Conservation (phyloP, 2,113 vertebrate genomes). For the Pluvianellus socialis region DNA sequence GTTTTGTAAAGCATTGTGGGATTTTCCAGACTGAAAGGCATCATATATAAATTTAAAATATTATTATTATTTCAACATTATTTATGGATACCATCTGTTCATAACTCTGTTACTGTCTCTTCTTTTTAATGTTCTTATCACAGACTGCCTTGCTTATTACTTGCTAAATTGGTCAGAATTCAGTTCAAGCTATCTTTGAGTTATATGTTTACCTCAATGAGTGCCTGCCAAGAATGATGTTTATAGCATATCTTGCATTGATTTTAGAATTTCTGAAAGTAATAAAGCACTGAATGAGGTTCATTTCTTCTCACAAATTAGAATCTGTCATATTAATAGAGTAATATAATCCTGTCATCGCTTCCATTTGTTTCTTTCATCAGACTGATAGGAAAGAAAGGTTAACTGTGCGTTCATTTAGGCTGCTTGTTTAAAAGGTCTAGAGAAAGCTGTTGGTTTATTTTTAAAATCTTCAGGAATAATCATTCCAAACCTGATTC, state of each 20-base stretch:
- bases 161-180: conserved; percentile 65
- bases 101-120: conserved; percentile 45
- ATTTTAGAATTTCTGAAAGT: conserved; percentile 66
- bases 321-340: conserved; percentile 60
- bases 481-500: background rate
- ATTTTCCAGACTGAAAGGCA: conserved; percentile 53
- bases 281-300: conserved; percentile 57
- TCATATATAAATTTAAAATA: conserved; percentile 63
- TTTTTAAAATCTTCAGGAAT: background rate
- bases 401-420: background rate
- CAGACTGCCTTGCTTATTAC: conserved; percentile 49
- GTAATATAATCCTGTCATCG: conserved; percentile 20
- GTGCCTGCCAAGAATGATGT: conserved; percentile 56
- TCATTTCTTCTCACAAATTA: conserved; percentile 67
- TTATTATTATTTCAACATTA: conserved; percentile 63
- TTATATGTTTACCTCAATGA: conserved; percentile 63
- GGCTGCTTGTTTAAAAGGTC: background rate
- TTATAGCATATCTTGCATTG: conserved; percentile 62
- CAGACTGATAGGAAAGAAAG: background rate
- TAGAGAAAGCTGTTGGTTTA: background rate
- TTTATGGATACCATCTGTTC: conserved; percentile 59
- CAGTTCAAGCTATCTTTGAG: conserved; percentile 53
- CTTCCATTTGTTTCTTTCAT: conserved; percentile 40
- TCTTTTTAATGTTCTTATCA: conserved; percentile 54
- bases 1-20: conserved; percentile 38